Evolutionary conservation across 2,797 vertebrate genomes (phyloP), one percentile per base, ranked within the genome.

Genomic region (Balearica regulorum): DNA sequence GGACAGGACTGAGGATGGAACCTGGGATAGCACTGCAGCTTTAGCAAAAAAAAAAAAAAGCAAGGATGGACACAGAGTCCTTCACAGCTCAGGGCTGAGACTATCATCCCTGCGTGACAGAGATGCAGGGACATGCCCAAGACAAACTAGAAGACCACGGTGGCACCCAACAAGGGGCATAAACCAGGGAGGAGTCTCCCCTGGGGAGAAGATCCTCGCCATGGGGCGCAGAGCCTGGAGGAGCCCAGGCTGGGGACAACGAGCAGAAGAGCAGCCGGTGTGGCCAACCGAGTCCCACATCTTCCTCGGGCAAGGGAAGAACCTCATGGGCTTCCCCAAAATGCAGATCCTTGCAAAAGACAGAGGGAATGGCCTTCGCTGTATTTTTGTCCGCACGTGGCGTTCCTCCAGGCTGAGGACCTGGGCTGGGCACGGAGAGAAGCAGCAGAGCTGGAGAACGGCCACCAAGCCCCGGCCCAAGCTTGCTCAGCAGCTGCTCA

Each of bases 181-280:
- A 71, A 29, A 5, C 24, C 25, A 15, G 46, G 49, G 26, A 15
- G 11, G 46, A 13, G 15, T 18, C 5, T 31, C 57, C 46, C 13
- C 26, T 14, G 26, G n/a, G 46, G 28, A 35, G 25, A 39, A 49
- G 43, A 10, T 46, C 35, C 70, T 76, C 4, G 2, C 61, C 8
- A 0, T 6, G 68, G 57, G 54, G 22, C 1, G 2, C 20, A 26
- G 60, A 53, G 33, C n/a, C 24, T 12, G 18, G 41, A 62, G 37
- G 9, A 69, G 24, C 55, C 62, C 35, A 7, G 62, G 48, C 31
- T n/a, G 35, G 51, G 37, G 7, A 5, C 5, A 22, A 22, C 39
- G 11, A 21, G 55, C 55, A n/a, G 55, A 15, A 12, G 58, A 72
- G 16, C 14, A 3, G 22, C 61, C 12, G 41, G 11, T 0, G 0